These are phyloP conservation scores for Patella ulyssiponensis DNA, from an alignment of 2,888 invertebrate genomes.

Conservation along the genomic window DNA sequence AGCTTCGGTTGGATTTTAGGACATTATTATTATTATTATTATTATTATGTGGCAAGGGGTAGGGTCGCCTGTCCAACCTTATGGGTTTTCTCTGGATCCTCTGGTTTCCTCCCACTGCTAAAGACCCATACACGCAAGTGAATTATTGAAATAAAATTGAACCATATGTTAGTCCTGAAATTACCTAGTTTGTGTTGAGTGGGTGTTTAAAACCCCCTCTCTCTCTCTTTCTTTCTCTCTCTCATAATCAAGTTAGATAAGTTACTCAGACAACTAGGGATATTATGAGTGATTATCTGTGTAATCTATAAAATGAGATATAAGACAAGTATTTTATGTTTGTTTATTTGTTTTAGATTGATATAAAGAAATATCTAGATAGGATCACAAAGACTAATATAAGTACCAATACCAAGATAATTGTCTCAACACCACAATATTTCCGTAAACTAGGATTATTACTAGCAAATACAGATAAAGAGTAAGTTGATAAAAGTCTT, in stretches of 20 bases:
- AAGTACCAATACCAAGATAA: conserved; percentile 39
- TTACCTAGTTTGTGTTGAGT: too few relatives aligned
- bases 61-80: too few relatives aligned
- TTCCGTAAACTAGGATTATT: conserved; percentile 48
- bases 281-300: neutral
- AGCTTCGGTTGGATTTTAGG: too few relatives aligned
- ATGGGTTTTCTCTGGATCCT: too few relatives aligned
- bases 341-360: conserved; percentile 35
- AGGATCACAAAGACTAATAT: conserved; percentile 39
- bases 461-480: conserved; percentile 40
- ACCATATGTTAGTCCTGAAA: too few relatives aligned
- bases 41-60: too few relatives aligned
- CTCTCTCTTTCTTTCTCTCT: neutral
- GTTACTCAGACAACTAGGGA: neutral
- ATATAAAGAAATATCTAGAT: conserved; percentile 41
- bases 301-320: neutral
- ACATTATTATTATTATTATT: too few relatives aligned
- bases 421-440: conserved; percentile 53
- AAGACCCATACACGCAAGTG: too few relatives aligned
- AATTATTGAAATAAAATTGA: too few relatives aligned
- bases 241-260: neutral
- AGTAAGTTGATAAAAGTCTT: conserved; percentile 36
- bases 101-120: too few relatives aligned
- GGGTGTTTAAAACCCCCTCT: too few relatives aligned
- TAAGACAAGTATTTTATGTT: neutral